These are phyloP conservation scores for Chlorops oryzae DNA, from an alignment of 1,140 invertebrate species.

Conservation along the genomic window DNA sequence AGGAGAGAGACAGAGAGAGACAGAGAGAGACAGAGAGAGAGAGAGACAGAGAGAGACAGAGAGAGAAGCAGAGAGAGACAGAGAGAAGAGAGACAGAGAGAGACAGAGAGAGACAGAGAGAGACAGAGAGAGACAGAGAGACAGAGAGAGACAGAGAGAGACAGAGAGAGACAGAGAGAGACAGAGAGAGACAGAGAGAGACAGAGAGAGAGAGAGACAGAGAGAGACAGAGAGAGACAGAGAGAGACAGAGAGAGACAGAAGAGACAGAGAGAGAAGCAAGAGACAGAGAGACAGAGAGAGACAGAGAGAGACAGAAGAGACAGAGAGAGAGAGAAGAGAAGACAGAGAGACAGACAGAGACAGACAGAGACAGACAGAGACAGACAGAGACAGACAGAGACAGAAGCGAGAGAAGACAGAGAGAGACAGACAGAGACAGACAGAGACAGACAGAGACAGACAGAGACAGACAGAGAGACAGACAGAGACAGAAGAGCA, in stretches of 20 bases:
- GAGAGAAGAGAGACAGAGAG: neutral
- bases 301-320: neutral
- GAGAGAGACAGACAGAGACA: neutral
- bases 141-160: too few species aligned
- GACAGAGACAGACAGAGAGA: neutral
- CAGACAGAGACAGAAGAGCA: neutral
- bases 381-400: neutral
- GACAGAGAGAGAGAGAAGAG: too few species aligned
- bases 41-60: neutral
- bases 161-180: neutral
- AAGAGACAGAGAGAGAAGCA: neutral
- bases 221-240: neutral
- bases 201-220: too few species aligned
- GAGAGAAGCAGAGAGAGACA: too few species aligned
- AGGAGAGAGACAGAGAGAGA: neutral
- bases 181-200: too few species aligned
- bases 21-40: neutral
- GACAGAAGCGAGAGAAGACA: neutral
- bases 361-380: neutral
- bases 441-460: neutral
- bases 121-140: too few species aligned
- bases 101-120: too few species aligned
- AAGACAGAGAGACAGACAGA: neutral
- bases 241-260: neutral
- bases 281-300: neutral